Percentiles rank a stretch among this genome's conserved stretches.
phyloP scores from a whole-genome alignment of 1,140 invertebrate genomes.

The Mylabris phalerata region DNA sequence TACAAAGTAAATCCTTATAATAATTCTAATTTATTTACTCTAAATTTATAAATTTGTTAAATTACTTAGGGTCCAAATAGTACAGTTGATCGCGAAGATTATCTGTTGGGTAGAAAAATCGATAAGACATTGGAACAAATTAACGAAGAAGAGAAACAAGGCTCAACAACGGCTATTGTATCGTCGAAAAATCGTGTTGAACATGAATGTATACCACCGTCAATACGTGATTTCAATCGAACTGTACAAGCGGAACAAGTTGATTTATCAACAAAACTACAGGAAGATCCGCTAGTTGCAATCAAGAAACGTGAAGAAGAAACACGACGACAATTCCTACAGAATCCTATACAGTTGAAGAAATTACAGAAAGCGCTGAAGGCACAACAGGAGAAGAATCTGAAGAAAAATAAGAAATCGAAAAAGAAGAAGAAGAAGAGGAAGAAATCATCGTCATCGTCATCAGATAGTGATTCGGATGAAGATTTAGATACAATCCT shows the following conservation, averaged over 20 bases:
- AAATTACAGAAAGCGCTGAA: constrained; percentile 71
- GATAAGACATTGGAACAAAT: constrained; percentile 77
- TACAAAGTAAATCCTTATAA: constrained; percentile 57
- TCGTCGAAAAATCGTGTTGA: constrained; percentile 61
- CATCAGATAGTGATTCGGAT: constrained; percentile 48
- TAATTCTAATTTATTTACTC: constrained; percentile 7
- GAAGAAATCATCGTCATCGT: constrained; percentile 51
- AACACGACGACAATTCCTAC: constrained; percentile 66
- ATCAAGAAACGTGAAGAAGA: constrained; percentile 84
- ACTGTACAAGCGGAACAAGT: constrained; percentile 50
- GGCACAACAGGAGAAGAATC: constrained; percentile 48
- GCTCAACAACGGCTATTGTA: constrained; percentile 40
- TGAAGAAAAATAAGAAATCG: constrained; percentile 48
- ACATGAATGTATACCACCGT: constrained; percentile 69
- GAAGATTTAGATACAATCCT: constrained; percentile 48
- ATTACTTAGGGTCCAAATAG: constrained; percentile 57
- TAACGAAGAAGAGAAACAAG: constrained; percentile 53
- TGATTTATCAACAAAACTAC: constrained; percentile 72
- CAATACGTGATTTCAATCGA: constrained; percentile 57
- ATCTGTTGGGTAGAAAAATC: constrained; percentile 79
- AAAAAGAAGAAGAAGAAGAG: constrained; percentile 43
- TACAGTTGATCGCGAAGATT: constrained; percentile 75
- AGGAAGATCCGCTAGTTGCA: constrained; percentile 82
- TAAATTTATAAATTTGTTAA: constrained; percentile 5
- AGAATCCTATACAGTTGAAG: constrained; percentile 87